Conservation (phyloP, 2,888 invertebrate species). For the Drosophila sordidapex region DNA sequence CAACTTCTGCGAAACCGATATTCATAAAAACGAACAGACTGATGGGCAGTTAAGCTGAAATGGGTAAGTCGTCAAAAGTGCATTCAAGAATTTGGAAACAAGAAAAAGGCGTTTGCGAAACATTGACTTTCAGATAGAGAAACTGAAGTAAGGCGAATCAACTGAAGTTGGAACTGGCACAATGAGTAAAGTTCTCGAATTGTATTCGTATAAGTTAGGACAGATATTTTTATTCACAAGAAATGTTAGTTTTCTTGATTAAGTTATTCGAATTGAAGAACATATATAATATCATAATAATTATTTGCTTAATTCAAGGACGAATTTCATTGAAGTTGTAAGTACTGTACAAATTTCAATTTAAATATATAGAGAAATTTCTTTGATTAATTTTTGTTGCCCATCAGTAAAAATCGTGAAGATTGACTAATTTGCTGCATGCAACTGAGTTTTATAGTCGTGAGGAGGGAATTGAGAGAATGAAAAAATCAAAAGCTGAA, state of each 20-base stretch:
- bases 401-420: neutral
- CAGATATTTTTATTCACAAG: neutral
- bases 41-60: too few species aligned
- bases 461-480: neutral
- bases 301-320: neutral
- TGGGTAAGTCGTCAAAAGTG: too few species aligned
- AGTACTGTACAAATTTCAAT: neutral
- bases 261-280: neutral
- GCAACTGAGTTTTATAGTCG: too few species aligned
- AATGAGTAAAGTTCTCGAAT: too few species aligned
- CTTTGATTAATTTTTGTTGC: rapidly evolving
- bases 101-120: too few species aligned
- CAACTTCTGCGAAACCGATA: too few species aligned
- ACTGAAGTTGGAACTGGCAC: too few species aligned
- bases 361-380: neutral
- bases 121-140: too few species aligned
- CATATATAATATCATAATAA: neutral
- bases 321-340: neutral
- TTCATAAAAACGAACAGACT: too few species aligned
- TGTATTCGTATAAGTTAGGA: neutral
- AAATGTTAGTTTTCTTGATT: neutral
- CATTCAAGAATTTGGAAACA: too few species aligned
- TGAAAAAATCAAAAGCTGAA: slow-evolving; percentile 11
- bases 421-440: neutral
- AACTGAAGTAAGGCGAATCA: too few species aligned